Percentiles rank a stretch among this genome's conserved stretches.
phyloP scores from a whole-genome alignment of 2,797 vertebrate genomes.

The Catamblyrhynchus diadema region DNA sequence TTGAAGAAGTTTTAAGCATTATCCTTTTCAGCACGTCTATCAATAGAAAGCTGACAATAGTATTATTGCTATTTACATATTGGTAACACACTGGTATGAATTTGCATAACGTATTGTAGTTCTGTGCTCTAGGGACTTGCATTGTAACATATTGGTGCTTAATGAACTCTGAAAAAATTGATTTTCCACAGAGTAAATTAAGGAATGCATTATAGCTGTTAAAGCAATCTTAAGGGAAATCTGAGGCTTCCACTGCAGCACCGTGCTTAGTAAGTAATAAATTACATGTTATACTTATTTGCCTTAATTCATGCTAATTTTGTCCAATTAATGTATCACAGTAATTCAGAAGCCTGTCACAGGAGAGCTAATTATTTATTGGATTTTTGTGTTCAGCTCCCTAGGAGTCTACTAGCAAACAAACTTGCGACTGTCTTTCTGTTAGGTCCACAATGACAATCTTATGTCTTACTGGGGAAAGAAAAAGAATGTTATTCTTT shows the following conservation, averaged over 20 bases:
- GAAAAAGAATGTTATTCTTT: slow-evolving; percentile 65
- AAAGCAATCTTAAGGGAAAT: slow-evolving; percentile 99
- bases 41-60: slow-evolving; percentile 85
- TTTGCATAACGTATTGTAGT: slow-evolving; percentile 99
- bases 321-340: slow-evolving; percentile 99
- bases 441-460: slow-evolving; percentile 74
- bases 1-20: slow-evolving; percentile 60
- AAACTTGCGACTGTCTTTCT: slow-evolving; percentile 84
- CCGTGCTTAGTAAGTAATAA: slow-evolving; percentile 99
- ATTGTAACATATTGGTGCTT: slow-evolving; percentile 99
- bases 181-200: slow-evolving; percentile 99
- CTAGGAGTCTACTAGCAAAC: slow-evolving; percentile 87
- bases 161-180: slow-evolving; percentile 99
- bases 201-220: slow-evolving; percentile 99
- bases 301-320: slow-evolving; percentile 99
- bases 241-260: slow-evolving; percentile 94
- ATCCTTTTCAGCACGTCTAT: slow-evolving; percentile 82
- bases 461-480: slow-evolving; percentile 72
- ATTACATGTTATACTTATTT: slow-evolving; percentile 99
- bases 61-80: slow-evolving; percentile 98
- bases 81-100: slow-evolving; percentile 86
- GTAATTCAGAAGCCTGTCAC: slow-evolving; percentile 96
- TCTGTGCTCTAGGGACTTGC: slow-evolving; percentile 91
- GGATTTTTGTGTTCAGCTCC: slow-evolving; percentile 85
- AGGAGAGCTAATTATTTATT: slow-evolving; percentile 99